Evolutionary conservation across 2,797 vertebrate species (phyloP).

Genomic region (Halcyon chelicuti): DNA sequence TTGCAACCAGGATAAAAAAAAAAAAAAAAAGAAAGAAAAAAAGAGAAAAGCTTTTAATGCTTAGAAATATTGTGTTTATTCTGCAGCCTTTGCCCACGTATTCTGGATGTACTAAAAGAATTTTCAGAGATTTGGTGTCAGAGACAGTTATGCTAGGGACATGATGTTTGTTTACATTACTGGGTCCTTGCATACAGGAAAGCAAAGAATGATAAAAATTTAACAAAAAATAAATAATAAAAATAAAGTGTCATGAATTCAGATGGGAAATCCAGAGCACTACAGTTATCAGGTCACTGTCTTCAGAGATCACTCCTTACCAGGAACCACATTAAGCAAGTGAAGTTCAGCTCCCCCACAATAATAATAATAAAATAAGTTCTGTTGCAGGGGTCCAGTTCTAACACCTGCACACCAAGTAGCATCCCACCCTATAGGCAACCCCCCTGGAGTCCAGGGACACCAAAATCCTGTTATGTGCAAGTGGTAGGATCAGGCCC

Average conservation of each 20-base stretch:
- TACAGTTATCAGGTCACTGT: neutral
- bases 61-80: constrained; percentile 35
- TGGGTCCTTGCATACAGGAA: constrained; percentile 27
- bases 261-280: constrained; percentile 17
- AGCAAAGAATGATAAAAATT: constrained; percentile 18
- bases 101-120: constrained; percentile 41
- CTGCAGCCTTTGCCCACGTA: constrained; percentile 26
- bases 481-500: neutral
- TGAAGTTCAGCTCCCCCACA: neutral
- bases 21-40: neutral
- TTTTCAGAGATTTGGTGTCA: constrained; percentile 51
- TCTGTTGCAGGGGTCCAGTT: neutral
- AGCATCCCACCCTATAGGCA: neutral
- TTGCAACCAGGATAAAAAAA: neutral
- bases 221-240: neutral
- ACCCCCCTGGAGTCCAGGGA: neutral
- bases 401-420: neutral
- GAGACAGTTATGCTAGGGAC: constrained; percentile 21
- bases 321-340: neutral
- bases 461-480: neutral
- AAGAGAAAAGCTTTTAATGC: neutral
- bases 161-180: constrained; percentile 19
- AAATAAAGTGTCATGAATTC: neutral
- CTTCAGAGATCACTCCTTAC: constrained; percentile 1
- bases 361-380: neutral